Evolutionary conservation across 1,140 invertebrate genomes (phyloP).

Genomic region (Drosophila tropicalis): DNA sequence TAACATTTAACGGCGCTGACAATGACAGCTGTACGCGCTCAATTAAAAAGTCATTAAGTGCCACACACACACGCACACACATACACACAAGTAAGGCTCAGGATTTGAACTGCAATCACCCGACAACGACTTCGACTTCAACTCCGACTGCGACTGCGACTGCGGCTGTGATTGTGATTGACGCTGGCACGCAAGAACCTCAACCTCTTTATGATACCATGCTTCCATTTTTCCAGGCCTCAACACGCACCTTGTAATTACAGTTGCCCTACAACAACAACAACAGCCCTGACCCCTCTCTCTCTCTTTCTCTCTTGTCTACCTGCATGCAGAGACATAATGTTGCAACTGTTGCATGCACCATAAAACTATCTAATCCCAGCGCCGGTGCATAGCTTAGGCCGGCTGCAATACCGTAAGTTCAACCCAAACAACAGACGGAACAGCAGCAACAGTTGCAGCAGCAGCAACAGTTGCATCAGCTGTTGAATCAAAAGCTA

Average conservation of each 20-base stretch:
- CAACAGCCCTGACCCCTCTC: slow-evolving; percentile 6
- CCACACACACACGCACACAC: slow-evolving; percentile 26
- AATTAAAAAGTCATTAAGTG: slow-evolving; percentile 81
- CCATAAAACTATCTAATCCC: slow-evolving; percentile 66
- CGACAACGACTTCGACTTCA: background rate
- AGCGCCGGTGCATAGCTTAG: slow-evolving; percentile 25
- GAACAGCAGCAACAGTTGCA: slow-evolving; percentile 55
- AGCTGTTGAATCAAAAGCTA: slow-evolving; percentile 55
- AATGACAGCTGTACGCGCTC: slow-evolving; percentile 74
- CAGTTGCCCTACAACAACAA: slow-evolving; percentile 42
- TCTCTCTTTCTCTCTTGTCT: background rate
- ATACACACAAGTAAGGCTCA: slow-evolving; percentile 11
- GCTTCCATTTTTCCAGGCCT: slow-evolving; percentile 7
- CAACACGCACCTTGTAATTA: slow-evolving; percentile 50
- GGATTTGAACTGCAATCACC: slow-evolving; percentile 7
- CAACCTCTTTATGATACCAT: slow-evolving; percentile 16
- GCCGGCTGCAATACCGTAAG: slow-evolving; percentile 39
- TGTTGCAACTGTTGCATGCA: slow-evolving; percentile 59
- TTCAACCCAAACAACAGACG: background rate
- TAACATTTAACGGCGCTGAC: slow-evolving; percentile 72
- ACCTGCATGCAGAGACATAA: slow-evolving; percentile 3
- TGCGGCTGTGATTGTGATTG: slow-evolving; percentile 58
- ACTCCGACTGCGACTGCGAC: background rate
- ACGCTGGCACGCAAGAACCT: slow-evolving; percentile 66
- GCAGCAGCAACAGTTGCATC: slow-evolving; percentile 63